Percentiles rank a stretch among this genome's conserved stretches.
These are phyloP conservation scores for Brachyhypopomus occidentalis DNA, from an alignment of 2,113 vertebrate species.

Conservation along the genomic window DNA sequence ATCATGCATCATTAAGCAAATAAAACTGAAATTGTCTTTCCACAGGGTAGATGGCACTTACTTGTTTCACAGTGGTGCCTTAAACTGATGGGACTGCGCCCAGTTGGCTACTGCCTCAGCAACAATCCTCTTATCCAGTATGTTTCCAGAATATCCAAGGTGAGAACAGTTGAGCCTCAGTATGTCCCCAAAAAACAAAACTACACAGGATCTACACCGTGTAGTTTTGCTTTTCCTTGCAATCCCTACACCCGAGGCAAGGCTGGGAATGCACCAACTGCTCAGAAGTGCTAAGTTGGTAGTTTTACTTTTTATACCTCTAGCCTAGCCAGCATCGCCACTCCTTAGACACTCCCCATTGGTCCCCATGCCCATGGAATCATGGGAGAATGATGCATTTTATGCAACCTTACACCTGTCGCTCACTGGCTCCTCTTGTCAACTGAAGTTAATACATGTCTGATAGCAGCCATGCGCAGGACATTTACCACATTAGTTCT, in stretches of 20 bases:
- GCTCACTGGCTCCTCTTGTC: constrained; percentile 55
- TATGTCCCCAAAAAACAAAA: constrained; percentile 81
- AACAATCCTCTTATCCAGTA: constrained; percentile 86
- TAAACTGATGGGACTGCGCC: constrained; percentile 83
- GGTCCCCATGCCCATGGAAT: constrained; percentile 66
- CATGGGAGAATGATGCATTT: constrained; percentile 74
- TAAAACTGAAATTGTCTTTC: constrained; percentile 13
- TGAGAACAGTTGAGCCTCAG: constrained; percentile 87
- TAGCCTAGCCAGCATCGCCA: constrained; percentile 80
- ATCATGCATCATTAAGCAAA: constrained; percentile 18
- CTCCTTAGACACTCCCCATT: constrained; percentile 67
- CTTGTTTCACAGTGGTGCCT: constrained; percentile 87
- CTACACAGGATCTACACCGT: constrained; percentile 81
- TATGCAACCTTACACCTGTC: constrained; percentile 73
- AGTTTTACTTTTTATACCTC: constrained; percentile 86
- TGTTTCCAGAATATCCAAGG: constrained; percentile 83
- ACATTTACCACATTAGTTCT: not conserved
- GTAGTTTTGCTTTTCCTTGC: constrained; percentile 95
- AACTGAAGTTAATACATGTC: constrained; percentile 73
- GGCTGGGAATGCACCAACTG: constrained; percentile 98
- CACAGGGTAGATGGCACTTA: constrained; percentile 70
- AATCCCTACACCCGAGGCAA: constrained; percentile 99
- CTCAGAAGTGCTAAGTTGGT: constrained; percentile 83
- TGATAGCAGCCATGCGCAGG: constrained; percentile 16
- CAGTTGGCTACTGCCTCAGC: constrained; percentile 74